Evolutionary conservation across 2,888 invertebrate genomes (phyloP).

Genomic region (Campoplex capitator): DNA sequence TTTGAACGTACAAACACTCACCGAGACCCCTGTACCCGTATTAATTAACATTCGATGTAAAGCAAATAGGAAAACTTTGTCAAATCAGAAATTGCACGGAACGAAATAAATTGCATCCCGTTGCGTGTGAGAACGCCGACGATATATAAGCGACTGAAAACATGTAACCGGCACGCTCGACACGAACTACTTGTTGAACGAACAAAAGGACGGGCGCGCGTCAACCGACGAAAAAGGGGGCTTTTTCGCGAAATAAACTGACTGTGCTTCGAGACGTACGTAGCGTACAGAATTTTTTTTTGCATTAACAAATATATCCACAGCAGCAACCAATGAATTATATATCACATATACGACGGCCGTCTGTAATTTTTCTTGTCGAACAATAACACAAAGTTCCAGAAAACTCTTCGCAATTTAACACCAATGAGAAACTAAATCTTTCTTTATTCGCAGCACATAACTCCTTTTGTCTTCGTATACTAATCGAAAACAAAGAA

Average conservation of each 20-base stretch:
- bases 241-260: not conserved
- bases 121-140: not conserved
- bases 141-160: not conserved
- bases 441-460: too few relatives aligned
- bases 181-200: conserved; percentile 75
- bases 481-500: not conserved
- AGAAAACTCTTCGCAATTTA: not conserved
- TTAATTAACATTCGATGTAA: not conserved
- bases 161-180: conserved; percentile 32
- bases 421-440: not conserved
- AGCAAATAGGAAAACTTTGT: not conserved
- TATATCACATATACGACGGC: not conserved
- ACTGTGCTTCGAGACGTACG: not conserved
- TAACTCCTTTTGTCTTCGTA: not conserved
- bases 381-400: not conserved
- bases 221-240: not conserved
- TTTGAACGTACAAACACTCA: not conserved
- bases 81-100: not conserved
- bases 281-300: not conserved
- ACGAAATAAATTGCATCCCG: not conserved
- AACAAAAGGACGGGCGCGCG: conserved; percentile 31
- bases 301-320: too few relatives aligned
- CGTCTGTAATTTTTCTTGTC: not conserved
- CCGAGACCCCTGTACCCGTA: not conserved
- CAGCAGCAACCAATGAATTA: not conserved